These are phyloP conservation scores for Amia ocellicauda DNA, from an alignment of 2,113 vertebrate species.

Conservation along the genomic window DNA sequence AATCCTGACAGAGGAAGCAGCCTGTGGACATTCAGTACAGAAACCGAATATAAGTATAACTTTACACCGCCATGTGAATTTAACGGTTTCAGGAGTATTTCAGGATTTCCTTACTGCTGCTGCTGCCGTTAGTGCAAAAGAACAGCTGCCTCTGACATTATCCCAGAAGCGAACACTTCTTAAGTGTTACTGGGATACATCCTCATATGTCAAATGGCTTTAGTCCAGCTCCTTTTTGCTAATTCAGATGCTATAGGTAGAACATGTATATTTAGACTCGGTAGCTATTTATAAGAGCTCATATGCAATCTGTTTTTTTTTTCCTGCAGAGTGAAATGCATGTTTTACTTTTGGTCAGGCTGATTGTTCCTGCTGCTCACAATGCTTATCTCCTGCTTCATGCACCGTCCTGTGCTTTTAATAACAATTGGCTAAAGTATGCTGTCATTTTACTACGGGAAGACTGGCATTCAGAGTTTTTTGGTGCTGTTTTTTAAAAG, in stretches of 20 bases:
- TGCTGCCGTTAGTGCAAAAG: slow-evolving; percentile 54
- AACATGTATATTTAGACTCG: slow-evolving; percentile 14
- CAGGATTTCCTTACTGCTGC: slow-evolving; percentile 56
- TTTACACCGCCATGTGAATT: slow-evolving; percentile 58
- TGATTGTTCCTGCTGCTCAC: no score
- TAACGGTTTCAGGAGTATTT: slow-evolving; percentile 67
- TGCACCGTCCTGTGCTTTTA: no score
- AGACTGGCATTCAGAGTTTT: no score
- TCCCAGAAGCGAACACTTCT: slow-evolving; percentile 58
- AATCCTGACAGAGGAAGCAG: slow-evolving; percentile 42
- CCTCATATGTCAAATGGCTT: slow-evolving; percentile 63
- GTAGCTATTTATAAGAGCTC: no score
- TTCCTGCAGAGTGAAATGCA: no score
- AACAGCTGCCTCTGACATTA: slow-evolving; percentile 59
- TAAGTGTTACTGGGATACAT: slow-evolving; percentile 51
- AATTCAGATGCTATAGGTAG: slow-evolving; percentile 34
- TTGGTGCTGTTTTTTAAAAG: no score
- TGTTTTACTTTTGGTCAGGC: no score
- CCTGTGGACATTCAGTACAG: not conserved
- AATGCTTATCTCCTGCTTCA: no score
- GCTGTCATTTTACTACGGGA: no score
- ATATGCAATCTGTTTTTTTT: no score
- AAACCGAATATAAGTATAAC: slow-evolving; percentile 54
- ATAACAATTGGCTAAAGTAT: no score
- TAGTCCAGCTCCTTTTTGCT: slow-evolving; percentile 47